These are phyloP conservation scores for Phyllotreta striolata DNA, from an alignment of 2,888 invertebrate species.

Conservation along the genomic window DNA sequence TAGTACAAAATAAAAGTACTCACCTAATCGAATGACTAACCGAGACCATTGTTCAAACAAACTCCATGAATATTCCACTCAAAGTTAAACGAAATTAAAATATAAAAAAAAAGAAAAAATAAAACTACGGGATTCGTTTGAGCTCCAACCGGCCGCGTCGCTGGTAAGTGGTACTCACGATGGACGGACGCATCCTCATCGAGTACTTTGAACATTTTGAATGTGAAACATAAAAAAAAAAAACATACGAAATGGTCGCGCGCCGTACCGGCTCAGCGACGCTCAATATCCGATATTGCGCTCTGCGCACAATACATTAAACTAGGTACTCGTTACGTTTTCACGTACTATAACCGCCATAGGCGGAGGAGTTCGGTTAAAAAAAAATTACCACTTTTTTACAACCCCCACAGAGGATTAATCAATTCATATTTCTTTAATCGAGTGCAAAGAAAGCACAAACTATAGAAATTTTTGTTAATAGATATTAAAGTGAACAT, in stretches of 20 bases:
- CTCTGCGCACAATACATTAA: conserved; percentile 30
- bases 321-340: conserved; percentile 16
- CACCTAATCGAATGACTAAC: conserved; percentile 12
- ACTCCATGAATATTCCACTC: conserved; percentile 14
- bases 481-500: too few species aligned
- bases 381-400: conserved; percentile 1
- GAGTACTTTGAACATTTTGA: conserved; percentile 37
- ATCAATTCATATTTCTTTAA: background rate
- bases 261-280: conserved; percentile 24
- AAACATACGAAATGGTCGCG: conserved; percentile 24
- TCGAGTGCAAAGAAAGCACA: background rate
- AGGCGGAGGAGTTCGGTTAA: background rate
- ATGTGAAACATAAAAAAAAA: conserved; percentile 36
- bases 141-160: conserved; percentile 4
- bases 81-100: background rate
- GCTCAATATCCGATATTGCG: conserved; percentile 30
- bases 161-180: too few species aligned
- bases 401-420: background rate
- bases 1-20: conserved; percentile 4
- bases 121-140: background rate
- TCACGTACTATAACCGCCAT: conserved; percentile 10
- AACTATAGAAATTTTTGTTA: too few species aligned
- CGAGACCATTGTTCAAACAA: conserved; percentile 1
- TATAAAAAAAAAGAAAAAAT: background rate
- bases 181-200: conserved; percentile 25